A percentile compares a stretch with the other conserved stretches of the same genome.
Conservation (phyloP, 1,140 invertebrate genomes). For the Panulirus ornatus region DNA sequence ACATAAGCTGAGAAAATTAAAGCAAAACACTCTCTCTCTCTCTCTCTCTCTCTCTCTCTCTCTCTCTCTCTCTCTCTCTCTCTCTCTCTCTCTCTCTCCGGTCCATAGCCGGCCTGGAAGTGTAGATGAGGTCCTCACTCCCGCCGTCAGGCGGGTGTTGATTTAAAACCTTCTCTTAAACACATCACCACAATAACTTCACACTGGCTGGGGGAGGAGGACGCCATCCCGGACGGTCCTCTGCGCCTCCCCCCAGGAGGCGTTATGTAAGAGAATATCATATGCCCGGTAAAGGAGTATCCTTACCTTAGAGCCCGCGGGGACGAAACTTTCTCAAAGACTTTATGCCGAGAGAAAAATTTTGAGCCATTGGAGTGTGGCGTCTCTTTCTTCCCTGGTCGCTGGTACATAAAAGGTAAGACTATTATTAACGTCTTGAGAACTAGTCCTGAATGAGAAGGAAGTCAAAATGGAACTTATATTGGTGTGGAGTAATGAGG, state of each 20-base stretch:
- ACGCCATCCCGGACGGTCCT: too few relatives aligned
- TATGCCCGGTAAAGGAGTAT: too few relatives aligned
- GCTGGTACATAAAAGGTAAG: slow-evolving; percentile 25
- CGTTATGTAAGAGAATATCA: too few relatives aligned
- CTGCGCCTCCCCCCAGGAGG: too few relatives aligned
- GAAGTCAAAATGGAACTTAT: slow-evolving; percentile 32
- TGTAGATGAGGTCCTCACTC: too few relatives aligned
- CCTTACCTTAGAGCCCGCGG: neutral
- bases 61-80: neutral
- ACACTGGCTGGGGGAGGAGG: too few relatives aligned
- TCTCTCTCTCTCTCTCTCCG: neutral
- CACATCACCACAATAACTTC: too few relatives aligned
- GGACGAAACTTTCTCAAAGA: neutral
- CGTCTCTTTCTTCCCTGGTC: neutral
- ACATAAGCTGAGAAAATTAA: neutral
- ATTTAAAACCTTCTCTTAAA: too few relatives aligned
- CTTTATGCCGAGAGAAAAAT: neutral
- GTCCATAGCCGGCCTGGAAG: too few relatives aligned
- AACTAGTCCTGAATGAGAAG: slow-evolving; percentile 35
- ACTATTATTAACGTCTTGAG: slow-evolving; percentile 31
- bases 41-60: neutral
- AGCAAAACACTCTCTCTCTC: neutral
- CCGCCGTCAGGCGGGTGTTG: too few relatives aligned
- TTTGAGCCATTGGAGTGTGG: neutral
- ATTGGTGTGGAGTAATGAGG: slow-evolving; percentile 24